Evolutionary conservation across 2,797 vertebrate genomes (phyloP), one percentile per base, ranked within the genome.

Genomic region (Alfaro cultratus): DNA sequence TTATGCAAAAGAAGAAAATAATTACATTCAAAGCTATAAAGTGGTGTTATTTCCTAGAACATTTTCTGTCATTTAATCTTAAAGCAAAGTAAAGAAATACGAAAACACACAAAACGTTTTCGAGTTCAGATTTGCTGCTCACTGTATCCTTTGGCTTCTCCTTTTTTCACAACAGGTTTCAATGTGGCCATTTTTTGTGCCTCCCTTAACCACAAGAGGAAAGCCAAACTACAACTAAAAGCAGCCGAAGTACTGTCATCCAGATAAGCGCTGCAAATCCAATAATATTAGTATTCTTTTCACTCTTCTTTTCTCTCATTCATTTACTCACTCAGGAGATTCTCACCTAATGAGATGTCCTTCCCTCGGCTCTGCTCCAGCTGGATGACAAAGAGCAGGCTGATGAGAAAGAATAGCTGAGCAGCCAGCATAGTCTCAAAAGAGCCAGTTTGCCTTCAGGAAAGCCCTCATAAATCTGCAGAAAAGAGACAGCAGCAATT

Each of bases 321-420:
- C 49, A 51, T 39, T 49, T 4, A 47, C 18, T 10, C 11, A 51
- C 26, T n/a, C 2, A 46, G 53, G n/a, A 84, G 43, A 76, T 64
- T 80, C 85, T 90, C 76, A 95, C 94, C 93, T 93, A 91, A 83
- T 80, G 77, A 80, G 74, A 75, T 64, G 62, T 86, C 81, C 77
- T 72, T 8, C 29, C 84, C 29, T 2, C 60, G 68, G 76, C 89
- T 67, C 62, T 53, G 84, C 88, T 88, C 85, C 81, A 86, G 83
- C 71, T 86, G 87, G 68, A 13, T 79, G 80, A 90, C 78, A 80
- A 75, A 83, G 71, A 95, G 78, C 81, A 92, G 83, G 81, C 83
- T 82, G 82, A 90, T 77, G 84, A 93, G 78, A 73, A 91, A 81
- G 73, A 90, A 75, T 5, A 85, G 75, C 4, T 80, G 84, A 64